Evolutionary conservation across 2,113 vertebrate species (phyloP).

Genomic region (Panthera tigris): DNA sequence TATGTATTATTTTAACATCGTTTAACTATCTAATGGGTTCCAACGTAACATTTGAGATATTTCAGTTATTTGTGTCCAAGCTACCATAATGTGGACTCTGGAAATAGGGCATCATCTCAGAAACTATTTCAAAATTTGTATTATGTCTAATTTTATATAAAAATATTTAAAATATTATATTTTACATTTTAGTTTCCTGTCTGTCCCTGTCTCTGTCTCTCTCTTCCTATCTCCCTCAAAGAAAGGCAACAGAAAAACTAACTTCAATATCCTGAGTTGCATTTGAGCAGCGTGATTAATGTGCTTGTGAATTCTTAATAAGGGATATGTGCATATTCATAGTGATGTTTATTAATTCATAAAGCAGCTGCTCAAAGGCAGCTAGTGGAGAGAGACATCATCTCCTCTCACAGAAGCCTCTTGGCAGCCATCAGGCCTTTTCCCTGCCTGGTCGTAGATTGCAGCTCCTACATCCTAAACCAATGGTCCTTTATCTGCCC

Average conservation of each 20-base stretch:
- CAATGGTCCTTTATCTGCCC: neutral
- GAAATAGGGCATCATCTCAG: neutral
- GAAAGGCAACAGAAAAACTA: conserved; percentile 71
- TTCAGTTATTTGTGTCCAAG: neutral
- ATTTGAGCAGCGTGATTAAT: conserved; percentile 79
- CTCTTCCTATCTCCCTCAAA: neutral
- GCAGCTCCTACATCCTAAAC: neutral
- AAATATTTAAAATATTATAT: neutral
- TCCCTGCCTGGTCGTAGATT: neutral
- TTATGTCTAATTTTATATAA: neutral
- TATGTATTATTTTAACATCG: neutral
- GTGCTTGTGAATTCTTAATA: conserved; percentile 81
- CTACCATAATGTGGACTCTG: neutral
- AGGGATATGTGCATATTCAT: conserved; percentile 80
- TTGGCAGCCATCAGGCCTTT: neutral
- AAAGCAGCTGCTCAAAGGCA: conserved; percentile 80
- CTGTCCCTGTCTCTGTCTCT: neutral
- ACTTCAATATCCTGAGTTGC: conserved; percentile 76
- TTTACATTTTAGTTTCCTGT: neutral
- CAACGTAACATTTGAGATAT: neutral
- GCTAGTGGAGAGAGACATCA: conserved; percentile 45
- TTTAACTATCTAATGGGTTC: neutral
- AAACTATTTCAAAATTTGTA: neutral
- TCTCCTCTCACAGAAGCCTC: conserved; percentile 65
- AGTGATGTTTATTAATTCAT: conserved; percentile 86